A percentile compares a stretch with the other conserved stretches of the same genome.
These are phyloP conservation scores for Dromaius novaehollandiae DNA, from an alignment of 2,113 vertebrate genomes.

Conservation along the genomic window DNA sequence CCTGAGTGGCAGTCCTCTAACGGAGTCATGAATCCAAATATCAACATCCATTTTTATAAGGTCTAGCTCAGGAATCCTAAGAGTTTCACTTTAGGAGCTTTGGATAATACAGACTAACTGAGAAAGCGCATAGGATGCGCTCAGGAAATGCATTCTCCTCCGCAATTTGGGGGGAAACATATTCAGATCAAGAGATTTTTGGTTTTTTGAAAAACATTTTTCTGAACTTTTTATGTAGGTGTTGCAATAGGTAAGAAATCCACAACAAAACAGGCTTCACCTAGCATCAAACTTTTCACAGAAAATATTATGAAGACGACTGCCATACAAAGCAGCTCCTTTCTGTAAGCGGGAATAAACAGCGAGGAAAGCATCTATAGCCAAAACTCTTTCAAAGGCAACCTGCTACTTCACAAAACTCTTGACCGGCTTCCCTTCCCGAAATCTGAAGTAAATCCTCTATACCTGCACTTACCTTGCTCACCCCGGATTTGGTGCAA, in stretches of 20 bases:
- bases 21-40: neutral
- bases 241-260: neutral
- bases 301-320: neutral
- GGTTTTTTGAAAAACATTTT: neutral
- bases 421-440: fast-evolving
- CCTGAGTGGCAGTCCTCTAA: neutral
- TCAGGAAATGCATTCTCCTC: neutral
- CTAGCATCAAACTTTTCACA: neutral
- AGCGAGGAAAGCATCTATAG: neutral
- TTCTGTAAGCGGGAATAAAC: fast-evolving
- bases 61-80: neutral
- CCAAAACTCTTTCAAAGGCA: neutral
- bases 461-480: neutral
- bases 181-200: neutral
- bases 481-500: fast-evolving
- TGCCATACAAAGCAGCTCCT: neutral
- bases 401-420: neutral
- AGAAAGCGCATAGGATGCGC: neutral
- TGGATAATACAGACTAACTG: neutral
- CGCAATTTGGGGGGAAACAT: fast-evolving
- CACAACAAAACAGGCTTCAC: neutral
- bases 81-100: neutral
- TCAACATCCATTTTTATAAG: neutral
- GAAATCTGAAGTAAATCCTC: neutral
- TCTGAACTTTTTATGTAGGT: neutral